A percentile compares a stretch with the other conserved stretches of the same genome.
phyloP scores from a whole-genome alignment of 2,113 vertebrate species.

The Sciurus niger region DNA sequence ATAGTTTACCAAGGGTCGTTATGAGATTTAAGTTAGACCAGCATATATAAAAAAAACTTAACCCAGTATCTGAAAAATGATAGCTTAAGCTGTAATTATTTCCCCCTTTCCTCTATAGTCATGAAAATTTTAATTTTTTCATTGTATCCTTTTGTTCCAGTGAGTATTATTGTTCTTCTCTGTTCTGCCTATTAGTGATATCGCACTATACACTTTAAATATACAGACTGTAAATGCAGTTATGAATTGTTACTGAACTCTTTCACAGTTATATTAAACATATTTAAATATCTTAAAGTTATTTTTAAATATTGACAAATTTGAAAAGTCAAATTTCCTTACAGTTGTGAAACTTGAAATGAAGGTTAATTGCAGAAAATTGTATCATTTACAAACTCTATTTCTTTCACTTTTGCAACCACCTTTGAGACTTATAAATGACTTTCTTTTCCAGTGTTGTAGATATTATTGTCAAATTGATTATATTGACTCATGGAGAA shows the following conservation, averaged over 20 bases:
- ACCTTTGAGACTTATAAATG: background rate
- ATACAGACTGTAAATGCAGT: background rate
- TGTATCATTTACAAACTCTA: background rate
- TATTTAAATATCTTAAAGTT: background rate
- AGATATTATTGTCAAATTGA: conserved; percentile 16
- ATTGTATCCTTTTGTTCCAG: background rate
- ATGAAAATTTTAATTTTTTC: too few relatives aligned
- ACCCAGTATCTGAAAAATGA: too few relatives aligned
- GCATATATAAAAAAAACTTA: too few relatives aligned
- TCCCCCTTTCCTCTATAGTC: too few relatives aligned
- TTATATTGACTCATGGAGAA: conserved; percentile 13
- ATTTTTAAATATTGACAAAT: background rate
- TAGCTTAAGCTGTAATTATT: too few relatives aligned
- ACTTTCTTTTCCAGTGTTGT: background rate
- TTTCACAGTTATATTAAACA: background rate
- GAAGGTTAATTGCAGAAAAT: background rate
- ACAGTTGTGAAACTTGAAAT: background rate
- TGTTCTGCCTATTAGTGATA: background rate
- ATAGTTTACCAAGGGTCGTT: background rate
- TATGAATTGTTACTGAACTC: background rate
- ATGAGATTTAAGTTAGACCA: conserved; percentile 3
- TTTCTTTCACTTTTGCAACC: conserved; percentile 22
- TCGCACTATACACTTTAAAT: background rate
- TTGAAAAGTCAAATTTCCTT: conserved; percentile 17
- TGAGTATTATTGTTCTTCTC: conserved; percentile 26